phyloP scores from a whole-genome alignment of 2,797 vertebrate species.

The Vireo griseus region DNA sequence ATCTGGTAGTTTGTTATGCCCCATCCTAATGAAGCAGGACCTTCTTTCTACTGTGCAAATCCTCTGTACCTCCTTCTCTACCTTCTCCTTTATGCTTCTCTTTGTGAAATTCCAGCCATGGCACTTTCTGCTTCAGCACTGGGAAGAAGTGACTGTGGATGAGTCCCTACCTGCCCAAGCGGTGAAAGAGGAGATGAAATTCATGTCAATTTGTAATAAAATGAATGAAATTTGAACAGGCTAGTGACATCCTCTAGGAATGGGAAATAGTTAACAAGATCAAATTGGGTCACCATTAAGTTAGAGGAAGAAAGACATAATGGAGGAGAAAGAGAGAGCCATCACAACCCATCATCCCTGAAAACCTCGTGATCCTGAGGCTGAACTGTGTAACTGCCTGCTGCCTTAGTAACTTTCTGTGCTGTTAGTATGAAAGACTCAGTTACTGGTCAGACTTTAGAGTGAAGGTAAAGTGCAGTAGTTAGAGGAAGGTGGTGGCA shows the following conservation, averaged over 20 bases:
- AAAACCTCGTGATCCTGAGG: neutral
- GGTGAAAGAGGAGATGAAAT: neutral
- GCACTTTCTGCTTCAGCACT: neutral
- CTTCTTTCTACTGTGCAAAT: neutral
- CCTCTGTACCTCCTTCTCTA: neutral
- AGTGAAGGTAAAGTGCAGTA: neutral
- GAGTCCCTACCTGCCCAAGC: neutral
- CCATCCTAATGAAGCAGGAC: neutral
- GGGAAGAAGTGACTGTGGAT: neutral
- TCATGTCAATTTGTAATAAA: neutral
- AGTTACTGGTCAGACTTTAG: neutral
- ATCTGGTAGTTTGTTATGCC: neutral
- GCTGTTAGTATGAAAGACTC: neutral
- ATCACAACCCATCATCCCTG: neutral
- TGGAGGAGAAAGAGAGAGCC: neutral
- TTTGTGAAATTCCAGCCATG: neutral
- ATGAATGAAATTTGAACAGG: neutral
- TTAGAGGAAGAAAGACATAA: neutral
- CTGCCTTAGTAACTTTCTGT: neutral
- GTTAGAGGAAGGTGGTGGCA: neutral
- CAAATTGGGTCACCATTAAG: rapidly evolving
- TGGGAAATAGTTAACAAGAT: neutral
- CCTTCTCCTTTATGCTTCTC: neutral
- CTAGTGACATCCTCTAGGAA: neutral
- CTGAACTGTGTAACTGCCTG: neutral